phyloP scores from a whole-genome alignment of 2,888 invertebrate species.

The Tinea semifulvella region DNA sequence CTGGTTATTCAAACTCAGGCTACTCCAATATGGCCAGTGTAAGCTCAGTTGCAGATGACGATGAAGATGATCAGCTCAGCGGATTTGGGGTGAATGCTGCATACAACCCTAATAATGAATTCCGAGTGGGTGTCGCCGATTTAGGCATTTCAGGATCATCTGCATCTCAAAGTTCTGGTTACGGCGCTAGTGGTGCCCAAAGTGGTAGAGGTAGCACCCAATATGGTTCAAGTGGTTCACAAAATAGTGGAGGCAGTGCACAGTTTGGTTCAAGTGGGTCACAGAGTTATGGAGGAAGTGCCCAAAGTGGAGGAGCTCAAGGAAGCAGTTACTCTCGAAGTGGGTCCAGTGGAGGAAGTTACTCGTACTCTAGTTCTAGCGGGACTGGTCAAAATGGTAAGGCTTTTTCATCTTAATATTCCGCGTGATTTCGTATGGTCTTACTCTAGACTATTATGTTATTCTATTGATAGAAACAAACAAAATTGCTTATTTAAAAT shows the following conservation, averaged over 20 bases:
- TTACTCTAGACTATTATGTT: too few relatives aligned
- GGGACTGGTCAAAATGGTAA: slow-evolving; percentile 15
- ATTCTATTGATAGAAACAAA: too few relatives aligned
- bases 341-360: slow-evolving; percentile 11
- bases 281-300: slow-evolving; percentile 5
- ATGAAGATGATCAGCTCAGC: slow-evolving; percentile 25
- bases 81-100: slow-evolving; percentile 45
- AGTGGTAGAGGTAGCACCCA: slow-evolving; percentile 22
- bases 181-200: slow-evolving; percentile 19
- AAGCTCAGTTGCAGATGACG: slow-evolving; percentile 49
- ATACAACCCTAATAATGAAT: slow-evolving; percentile 46
- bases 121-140: slow-evolving; percentile 48
- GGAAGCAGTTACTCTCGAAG: slow-evolving; percentile 13
- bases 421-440: too few relatives aligned
- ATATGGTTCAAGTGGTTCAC: slow-evolving; percentile 17
- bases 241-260: slow-evolving; percentile 17
- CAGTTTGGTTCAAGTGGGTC: slow-evolving; percentile 10
- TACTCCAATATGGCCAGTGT: slow-evolving; percentile 26
- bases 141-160: slow-evolving; percentile 29
- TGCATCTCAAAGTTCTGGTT: slow-evolving; percentile 23
- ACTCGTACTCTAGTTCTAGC: slow-evolving; percentile 17
- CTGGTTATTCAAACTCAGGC: slow-evolving; percentile 16
- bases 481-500: too few relatives aligned
- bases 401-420: too few relatives aligned
- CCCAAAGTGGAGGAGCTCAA: slow-evolving; percentile 3